Base-by-base conservation (phyloP, 2,888 invertebrate species). In the Julus scandinavius region DNA sequence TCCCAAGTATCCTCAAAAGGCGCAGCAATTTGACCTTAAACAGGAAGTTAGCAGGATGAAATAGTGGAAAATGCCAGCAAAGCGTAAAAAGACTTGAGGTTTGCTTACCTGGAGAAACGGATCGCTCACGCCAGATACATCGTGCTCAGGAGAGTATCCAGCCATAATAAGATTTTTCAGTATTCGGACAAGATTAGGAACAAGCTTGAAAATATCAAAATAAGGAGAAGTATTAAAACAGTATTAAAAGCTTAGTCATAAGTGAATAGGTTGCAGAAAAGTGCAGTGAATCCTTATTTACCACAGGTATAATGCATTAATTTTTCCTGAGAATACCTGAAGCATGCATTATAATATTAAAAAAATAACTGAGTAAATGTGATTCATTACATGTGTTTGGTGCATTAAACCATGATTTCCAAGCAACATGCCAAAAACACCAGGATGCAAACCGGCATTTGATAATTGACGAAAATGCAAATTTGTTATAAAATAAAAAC, bases 121-220 rank as follows among this genome's bases (percentile, higher is more conserved):
- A 94, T 99, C 99, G 91, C 98, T 99, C 85, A 99, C 98, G 41
- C 99, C 99, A 90, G 98, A 98, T 85, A 99, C 99, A 93, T 99
- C 99, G 93, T 99, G 99, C 92, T 99, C 99, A 15, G 99, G 99
- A 50, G 99, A 99, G 93, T 99, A 99, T 45, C 99, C 99, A 88
- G 99, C 98, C 93, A 99, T 94, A 91, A 99, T 98, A 90, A 99
- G 94, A 93, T 99, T 99, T 94, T 99, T 99, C 93, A 99, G 93
- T 92, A 99, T 99, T 91, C 99, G 95, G 91, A 99, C 99, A 93
- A 99, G 94, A 93, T 99, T 99, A 89, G 99, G 99, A 91, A 99
- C 99, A 93, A 99, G 96, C 99, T 99, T 94, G 20, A 91, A 90
- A 50, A 83, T 49, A 88, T 50, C 86, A 88, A 89, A 88, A 87